Base-by-base conservation (phyloP, 2,888 invertebrate genomes). In the Zygaena filipendulae region DNA sequence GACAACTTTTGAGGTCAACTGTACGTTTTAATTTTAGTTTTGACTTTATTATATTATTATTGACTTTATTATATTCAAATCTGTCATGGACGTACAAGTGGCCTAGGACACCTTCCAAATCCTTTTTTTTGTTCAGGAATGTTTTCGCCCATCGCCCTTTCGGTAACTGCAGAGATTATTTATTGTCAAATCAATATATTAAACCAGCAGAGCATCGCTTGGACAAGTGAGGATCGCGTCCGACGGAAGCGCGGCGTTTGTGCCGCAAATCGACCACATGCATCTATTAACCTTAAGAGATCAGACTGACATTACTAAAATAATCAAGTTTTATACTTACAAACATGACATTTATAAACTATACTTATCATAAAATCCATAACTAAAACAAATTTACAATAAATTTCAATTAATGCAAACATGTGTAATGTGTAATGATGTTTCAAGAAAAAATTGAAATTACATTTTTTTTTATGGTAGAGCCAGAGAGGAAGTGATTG, bases 261-360 rank as follows among this genome's bases (percentile, higher is more conserved):
- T n/a, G 49, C 49, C 56, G 52, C 51, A 47, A 40, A 39, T 34
- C 32, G 40, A 45, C 35, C 44, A 54, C 53, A 48, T 59, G 55
- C 59, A 57, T 47, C 47, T 51, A 55, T 55, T 54, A 64, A 77
- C 63, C 66, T 52, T 72, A 75, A 74, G 80, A 80, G 80, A 80
- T 80, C 80, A 79, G 68, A 64, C 68, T 72, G 72, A 68, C 64
- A 63, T 64, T 60, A 62, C 57, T 74, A 70, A 68, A 66, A n/a
- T n/a, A n/a, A 69, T 69, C 62, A 64, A 72, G 70, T 47, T 48
- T 60, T 64, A 64, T 56, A 67, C 64, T 69, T 71, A 74, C 52
- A 67, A 69, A 71, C 66, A 72, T 67, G 64, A 62, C 66, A 62
- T 57, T 49, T 60, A 66, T 63, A 74, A 71, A 59, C 74, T 77